Conservation (phyloP, 1,140 invertebrate species). For the Atta cephalotes region DNA sequence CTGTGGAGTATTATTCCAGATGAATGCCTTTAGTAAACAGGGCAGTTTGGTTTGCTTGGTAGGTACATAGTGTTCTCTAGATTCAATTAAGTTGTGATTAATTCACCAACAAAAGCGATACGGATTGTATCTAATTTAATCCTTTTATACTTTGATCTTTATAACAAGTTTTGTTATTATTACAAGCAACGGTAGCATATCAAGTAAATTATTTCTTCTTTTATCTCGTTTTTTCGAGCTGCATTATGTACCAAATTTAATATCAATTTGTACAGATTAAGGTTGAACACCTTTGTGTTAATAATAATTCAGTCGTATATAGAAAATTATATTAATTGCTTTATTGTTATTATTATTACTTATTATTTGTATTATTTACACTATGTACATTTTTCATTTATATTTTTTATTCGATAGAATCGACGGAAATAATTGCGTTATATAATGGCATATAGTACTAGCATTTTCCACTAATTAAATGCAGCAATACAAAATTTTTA, state of each 20-base stretch:
- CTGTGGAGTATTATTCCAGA: constrained; percentile 40
- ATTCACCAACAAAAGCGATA: constrained; percentile 29
- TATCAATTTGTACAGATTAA: neutral
- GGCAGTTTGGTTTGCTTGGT: constrained; percentile 22
- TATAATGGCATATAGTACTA: neutral
- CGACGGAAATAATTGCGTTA: neutral
- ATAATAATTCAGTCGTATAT: neutral
- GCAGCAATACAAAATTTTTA: neutral
- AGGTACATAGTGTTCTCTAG: constrained; percentile 3
- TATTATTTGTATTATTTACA: neutral
- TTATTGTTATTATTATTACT: neutral
- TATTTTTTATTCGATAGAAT: constrained; percentile 4
- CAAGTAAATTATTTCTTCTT: constrained; percentile 8
- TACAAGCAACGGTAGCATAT: constrained; percentile 21
- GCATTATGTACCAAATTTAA: neutral
- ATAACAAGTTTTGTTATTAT: constrained; percentile 49
- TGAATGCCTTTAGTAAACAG: constrained; percentile 36
- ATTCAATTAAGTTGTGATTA: constrained; percentile 53
- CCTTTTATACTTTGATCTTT: constrained; percentile 53
- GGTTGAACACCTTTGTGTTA: neutral
- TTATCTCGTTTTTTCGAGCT: constrained; percentile 20
- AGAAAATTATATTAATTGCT: neutral
- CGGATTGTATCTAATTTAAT: constrained; percentile 18
- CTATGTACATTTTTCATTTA: no score
- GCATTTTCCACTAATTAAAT: constrained; percentile 1